Conservation (phyloP, 2,113 vertebrate species). For the Microtus richardsoni region DNA sequence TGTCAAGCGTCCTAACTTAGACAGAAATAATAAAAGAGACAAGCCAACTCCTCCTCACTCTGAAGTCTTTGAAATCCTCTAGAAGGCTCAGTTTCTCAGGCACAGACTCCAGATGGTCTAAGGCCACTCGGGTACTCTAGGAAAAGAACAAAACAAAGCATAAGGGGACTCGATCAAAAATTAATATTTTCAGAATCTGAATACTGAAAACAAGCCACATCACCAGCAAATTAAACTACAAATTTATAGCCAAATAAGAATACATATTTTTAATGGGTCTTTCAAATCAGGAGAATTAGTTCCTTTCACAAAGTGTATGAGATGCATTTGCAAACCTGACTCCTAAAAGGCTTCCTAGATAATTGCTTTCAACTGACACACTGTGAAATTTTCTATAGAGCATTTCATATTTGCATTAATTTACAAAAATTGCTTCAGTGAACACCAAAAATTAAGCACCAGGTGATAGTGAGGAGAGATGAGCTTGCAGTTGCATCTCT, state of each 20-base stretch:
- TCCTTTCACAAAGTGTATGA: constrained; percentile 58
- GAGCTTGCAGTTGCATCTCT: constrained; percentile 59
- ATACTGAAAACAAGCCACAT: constrained; percentile 43
- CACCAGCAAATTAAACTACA: constrained; percentile 4
- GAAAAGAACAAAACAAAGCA: constrained; percentile 61
- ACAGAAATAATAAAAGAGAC: constrained; percentile 76
- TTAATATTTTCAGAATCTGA: constrained; percentile 64
- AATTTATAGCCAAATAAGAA: constrained; percentile 45
- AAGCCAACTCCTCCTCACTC: constrained; percentile 87
- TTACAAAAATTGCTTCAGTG: constrained; percentile 70
- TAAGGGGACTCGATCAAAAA: constrained; percentile 76
- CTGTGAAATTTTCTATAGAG: constrained; percentile 69
- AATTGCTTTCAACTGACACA: constrained; percentile 62
- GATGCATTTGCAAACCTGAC: constrained; percentile 61
- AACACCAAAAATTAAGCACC: constrained; percentile 69
- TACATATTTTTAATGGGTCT: constrained; percentile 46
- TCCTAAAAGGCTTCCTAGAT: constrained; percentile 55
- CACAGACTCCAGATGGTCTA: constrained; percentile 94
- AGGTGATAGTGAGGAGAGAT: constrained; percentile 61
- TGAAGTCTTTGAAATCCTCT: constrained; percentile 91
- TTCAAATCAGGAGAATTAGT: constrained; percentile 59
- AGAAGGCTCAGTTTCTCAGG: constrained; percentile 93
- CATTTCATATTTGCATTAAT: constrained; percentile 70
- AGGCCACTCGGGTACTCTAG: constrained; percentile 92
- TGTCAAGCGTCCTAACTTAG: constrained; percentile 68